phyloP scores from a whole-genome alignment of 2,888 invertebrate genomes.

The Drosophila gaucha region DNA sequence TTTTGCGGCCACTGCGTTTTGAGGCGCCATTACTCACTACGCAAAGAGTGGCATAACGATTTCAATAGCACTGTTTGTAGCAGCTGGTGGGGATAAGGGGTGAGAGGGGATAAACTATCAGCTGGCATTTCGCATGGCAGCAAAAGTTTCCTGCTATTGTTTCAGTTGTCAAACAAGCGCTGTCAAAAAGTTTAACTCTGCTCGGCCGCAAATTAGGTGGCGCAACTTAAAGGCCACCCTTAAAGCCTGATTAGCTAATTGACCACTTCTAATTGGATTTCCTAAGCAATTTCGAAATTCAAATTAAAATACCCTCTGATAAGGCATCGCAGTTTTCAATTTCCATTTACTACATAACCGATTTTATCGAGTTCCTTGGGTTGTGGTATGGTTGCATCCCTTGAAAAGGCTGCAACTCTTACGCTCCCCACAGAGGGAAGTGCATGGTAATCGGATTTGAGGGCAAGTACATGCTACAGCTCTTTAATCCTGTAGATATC shows the following conservation, averaged over 20 bases:
- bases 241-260: slow-evolving; percentile 64
- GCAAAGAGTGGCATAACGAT: slow-evolving; percentile 23
- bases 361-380: not conserved
- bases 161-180: slow-evolving; percentile 64
- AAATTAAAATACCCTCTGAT: slow-evolving; percentile 44
- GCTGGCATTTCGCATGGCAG: slow-evolving; percentile 29
- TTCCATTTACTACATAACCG: slow-evolving; percentile 7
- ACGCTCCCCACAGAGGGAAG: no score
- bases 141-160: slow-evolving; percentile 57
- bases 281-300: no score
- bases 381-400: not conserved
- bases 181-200: slow-evolving; percentile 47
- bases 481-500: no score
- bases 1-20: slow-evolving; percentile 74
- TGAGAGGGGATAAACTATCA: slow-evolving; percentile 42
- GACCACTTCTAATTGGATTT: slow-evolving; percentile 50
- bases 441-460: no score
- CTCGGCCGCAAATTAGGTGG: slow-evolving; percentile 37
- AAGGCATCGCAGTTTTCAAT: slow-evolving; percentile 19
- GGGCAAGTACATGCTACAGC: no score
- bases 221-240: slow-evolving; percentile 29
- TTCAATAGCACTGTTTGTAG: slow-evolving; percentile 7
- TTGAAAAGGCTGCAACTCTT: not conserved
- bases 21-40: slow-evolving; percentile 76
- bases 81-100: no score